Percentiles rank a stretch among this genome's conserved stretches.
Conservation (phyloP, 2,888 invertebrate species). For the Ptilodon capucinus region DNA sequence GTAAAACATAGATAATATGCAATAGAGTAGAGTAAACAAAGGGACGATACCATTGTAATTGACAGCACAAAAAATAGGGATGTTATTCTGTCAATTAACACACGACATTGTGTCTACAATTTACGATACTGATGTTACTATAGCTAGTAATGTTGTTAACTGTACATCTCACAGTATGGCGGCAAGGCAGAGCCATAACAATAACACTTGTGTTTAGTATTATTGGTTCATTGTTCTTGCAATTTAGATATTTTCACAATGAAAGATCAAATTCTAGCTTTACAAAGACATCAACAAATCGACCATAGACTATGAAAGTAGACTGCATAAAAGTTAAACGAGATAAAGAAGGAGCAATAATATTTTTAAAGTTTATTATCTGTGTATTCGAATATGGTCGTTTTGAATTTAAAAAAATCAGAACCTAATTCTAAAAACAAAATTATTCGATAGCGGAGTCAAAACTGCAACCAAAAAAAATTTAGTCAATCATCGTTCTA, state of each 20-base stretch:
- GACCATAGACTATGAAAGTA: too few species aligned
- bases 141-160: not conserved
- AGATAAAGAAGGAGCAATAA: too few species aligned
- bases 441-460: too few species aligned
- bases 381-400: too few species aligned
- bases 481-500: too few species aligned
- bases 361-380: too few species aligned
- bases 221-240: slow-evolving; percentile 1
- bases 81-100: not conserved
- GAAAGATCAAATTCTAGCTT: not conserved
- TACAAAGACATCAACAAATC: not conserved
- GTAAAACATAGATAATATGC: too few species aligned
- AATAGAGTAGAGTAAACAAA: too few species aligned
- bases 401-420: too few species aligned
- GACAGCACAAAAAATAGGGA: not conserved
- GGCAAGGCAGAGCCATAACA: not conserved
- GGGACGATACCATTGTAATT: not conserved
- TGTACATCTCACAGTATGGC: not conserved
- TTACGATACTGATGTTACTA: not conserved
- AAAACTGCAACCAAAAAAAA: not conserved
- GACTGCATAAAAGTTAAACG: too few species aligned
- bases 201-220: not conserved
- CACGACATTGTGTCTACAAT: not conserved
- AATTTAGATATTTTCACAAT: not conserved
- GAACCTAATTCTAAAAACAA: too few species aligned